Base-by-base conservation (phyloP, 2,888 invertebrate genomes). In the Agapostemon virescens region DNA sequence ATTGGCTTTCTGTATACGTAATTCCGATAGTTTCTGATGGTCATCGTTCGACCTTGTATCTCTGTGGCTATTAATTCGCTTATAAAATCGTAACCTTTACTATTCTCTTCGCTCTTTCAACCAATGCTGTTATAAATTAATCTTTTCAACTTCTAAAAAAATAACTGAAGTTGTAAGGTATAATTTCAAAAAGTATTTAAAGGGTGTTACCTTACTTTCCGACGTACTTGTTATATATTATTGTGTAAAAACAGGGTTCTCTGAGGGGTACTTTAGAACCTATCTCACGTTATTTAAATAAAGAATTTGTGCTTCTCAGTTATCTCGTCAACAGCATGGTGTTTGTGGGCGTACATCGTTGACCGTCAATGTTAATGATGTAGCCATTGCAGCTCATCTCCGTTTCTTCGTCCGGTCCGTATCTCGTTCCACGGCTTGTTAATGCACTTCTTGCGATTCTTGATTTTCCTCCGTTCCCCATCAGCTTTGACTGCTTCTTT, bases 321-420 rank as follows among this genome's bases (percentile, higher is more conserved):
- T 58, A 17, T 3, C 26, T 20, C 30, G 30, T 30, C 15, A 7
- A 58, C 58, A 13, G 58, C 58, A 20, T 17, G 30, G 26, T 58
- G 58, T 17, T 5, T 17, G 26, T 33, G 26, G 5, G 23, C n/a
- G 77, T 45, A 66, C 45, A 17, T 30, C 13, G 30, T 36, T 4
- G 33, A 52, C 26, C 45, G 58, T 64, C 69, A 61, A 69, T 73
- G 80, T 64, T 72, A 80, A 72, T 66, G 72, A 73, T 55, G 64
- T 69, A n/a, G 55, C 55, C 26, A 69, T 69, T 73, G 72, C 52
- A 38, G 23, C 68, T 11, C 49, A 20, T 23, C 42, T 11, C 11
- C 40, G 42, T 36, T 55, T 67, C 55, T 52, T 67, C 58, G 11
- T 42, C 58, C 23, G 15, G n/a, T n/a, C 70, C 30, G 15, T 23